A percentile compares a stretch with the other conserved stretches of the same genome.
Evolutionary conservation across 2,888 invertebrate genomes (phyloP).

Genomic region (Apodemia hepburni): DNA sequence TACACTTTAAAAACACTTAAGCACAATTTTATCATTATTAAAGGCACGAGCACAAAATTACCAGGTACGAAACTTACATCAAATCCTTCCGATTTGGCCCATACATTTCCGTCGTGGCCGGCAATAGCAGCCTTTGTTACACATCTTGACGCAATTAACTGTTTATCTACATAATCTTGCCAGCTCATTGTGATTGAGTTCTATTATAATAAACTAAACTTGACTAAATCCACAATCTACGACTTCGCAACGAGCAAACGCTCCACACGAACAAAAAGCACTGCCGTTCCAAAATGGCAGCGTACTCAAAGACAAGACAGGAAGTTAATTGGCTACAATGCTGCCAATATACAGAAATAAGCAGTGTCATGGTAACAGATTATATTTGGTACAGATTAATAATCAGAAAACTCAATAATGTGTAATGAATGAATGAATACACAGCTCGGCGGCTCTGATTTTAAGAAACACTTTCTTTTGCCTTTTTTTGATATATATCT

Average conservation of each 20-base stretch:
- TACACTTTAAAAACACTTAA: slow-evolving; percentile 45
- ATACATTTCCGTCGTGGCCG: slow-evolving; percentile 96
- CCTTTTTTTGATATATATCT: too few species aligned
- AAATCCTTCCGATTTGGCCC: slow-evolving; percentile 96
- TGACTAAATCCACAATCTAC: slow-evolving; percentile 67
- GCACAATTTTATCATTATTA: slow-evolving; percentile 21
- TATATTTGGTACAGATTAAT: not conserved
- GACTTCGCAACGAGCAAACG: slow-evolving; percentile 76
- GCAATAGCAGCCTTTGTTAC: slow-evolving; percentile 97
- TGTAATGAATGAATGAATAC: slow-evolving; percentile 9
- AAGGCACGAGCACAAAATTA: slow-evolving; percentile 31
- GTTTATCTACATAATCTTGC: slow-evolving; percentile 99
- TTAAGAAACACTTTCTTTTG: too few species aligned
- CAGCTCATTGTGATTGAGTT: slow-evolving; percentile 91
- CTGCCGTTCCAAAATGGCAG: slow-evolving; percentile 79
- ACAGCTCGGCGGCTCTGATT: too few species aligned
- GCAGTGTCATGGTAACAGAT: slow-evolving; percentile 10
- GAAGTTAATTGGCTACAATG: slow-evolving; percentile 40
- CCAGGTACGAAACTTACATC: slow-evolving; percentile 87
- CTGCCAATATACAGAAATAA: slow-evolving; percentile 41
- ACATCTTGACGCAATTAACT: slow-evolving; percentile 96
- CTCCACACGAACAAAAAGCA: slow-evolving; percentile 80
- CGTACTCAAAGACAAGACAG: slow-evolving; percentile 64
- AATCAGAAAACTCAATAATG: not conserved
- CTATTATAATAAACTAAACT: slow-evolving; percentile 78